Percentiles rank a stretch among this genome's conserved stretches.
phyloP scores from a whole-genome alignment of 2,113 vertebrate genomes.

The Etheostoma cragini region DNA sequence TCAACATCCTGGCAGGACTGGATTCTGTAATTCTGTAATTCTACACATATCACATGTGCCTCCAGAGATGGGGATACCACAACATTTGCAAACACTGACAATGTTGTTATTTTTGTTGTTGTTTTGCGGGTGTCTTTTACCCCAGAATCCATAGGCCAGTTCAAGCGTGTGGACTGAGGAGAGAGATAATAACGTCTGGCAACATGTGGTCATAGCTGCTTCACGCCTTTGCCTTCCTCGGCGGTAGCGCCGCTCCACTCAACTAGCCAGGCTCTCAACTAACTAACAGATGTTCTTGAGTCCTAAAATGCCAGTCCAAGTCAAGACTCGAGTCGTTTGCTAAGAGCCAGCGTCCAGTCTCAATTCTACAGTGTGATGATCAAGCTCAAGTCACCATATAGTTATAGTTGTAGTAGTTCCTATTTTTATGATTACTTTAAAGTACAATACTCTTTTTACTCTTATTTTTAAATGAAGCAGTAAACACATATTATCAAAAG shows the following conservation, averaged over 20 bases:
- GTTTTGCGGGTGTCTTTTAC: slow-evolving; percentile 34
- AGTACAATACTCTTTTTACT: not conserved
- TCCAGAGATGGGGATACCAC: slow-evolving; percentile 35
- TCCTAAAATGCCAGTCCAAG: slow-evolving; percentile 23
- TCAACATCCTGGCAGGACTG: slow-evolving; percentile 26
- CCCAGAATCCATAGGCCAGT: slow-evolving; percentile 47
- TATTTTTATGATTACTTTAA: not conserved
- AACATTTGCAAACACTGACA: slow-evolving; percentile 44
- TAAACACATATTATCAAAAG: not conserved
- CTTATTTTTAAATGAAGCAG: not conserved
- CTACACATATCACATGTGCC: slow-evolving; percentile 24
- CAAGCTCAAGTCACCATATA: not conserved
- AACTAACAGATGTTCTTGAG: slow-evolving; percentile 45
- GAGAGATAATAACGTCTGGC: slow-evolving; percentile 77
- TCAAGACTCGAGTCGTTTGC: not conserved
- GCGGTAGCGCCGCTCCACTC: slow-evolving; percentile 2
- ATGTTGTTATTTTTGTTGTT: slow-evolving; percentile 47
- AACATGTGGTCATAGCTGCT: slow-evolving; percentile 53
- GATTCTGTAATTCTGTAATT: slow-evolving; percentile 37
- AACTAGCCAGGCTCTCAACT: slow-evolving; percentile 22
- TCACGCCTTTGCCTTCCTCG: slow-evolving; percentile 42
- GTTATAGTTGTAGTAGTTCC: not conserved
- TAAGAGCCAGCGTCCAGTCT: not conserved
- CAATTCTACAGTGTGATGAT: not conserved
- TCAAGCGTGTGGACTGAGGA: slow-evolving; percentile 50